Percentiles rank a stretch among this genome's conserved stretches.
These are phyloP conservation scores for Lissonota sp. DNA, from an alignment of 2,888 invertebrate genomes.

Conservation along the genomic window DNA sequence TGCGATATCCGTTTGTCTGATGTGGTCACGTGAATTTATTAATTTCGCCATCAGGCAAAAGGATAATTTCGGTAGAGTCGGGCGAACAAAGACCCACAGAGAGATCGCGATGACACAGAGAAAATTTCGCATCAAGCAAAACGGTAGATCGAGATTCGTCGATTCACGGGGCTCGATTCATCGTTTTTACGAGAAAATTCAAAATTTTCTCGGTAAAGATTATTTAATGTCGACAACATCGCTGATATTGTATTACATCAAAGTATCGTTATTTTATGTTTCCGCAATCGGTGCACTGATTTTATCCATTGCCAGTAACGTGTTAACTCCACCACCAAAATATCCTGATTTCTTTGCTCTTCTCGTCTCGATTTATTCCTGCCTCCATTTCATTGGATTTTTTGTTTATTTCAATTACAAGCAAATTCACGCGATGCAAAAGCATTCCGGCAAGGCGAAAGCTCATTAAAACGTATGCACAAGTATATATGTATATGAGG, in stretches of 20 bases:
- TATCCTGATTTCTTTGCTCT: conserved; percentile 94
- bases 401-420: conserved; percentile 90
- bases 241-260: conserved; percentile 30
- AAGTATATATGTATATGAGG: too few species aligned
- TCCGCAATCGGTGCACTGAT: conserved; percentile 88
- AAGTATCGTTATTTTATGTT: conserved; percentile 74
- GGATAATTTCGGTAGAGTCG: conserved; percentile 60
- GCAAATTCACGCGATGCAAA: conserved; percentile 85
- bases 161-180: conserved; percentile 8
- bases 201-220: conserved; percentile 39
- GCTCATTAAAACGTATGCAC: conserved; percentile 28
- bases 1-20: conserved; percentile 77
- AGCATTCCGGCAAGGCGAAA: conserved; percentile 57
- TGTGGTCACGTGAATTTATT: conserved; percentile 73
- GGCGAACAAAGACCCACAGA: conserved; percentile 57
- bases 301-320: conserved; percentile 86
- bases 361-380: conserved; percentile 92
- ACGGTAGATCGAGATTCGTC: conserved; percentile 71
- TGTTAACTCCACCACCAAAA: conserved; percentile 88
- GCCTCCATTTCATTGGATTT: conserved; percentile 91
- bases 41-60: conserved; percentile 73
- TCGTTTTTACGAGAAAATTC: conserved; percentile 43
- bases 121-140: conserved; percentile 71
- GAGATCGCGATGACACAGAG: conserved; percentile 55
- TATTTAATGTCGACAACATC: conserved; percentile 19